Base-by-base conservation (phyloP, 1,140 invertebrate species). In the Theocolax elegans region DNA sequence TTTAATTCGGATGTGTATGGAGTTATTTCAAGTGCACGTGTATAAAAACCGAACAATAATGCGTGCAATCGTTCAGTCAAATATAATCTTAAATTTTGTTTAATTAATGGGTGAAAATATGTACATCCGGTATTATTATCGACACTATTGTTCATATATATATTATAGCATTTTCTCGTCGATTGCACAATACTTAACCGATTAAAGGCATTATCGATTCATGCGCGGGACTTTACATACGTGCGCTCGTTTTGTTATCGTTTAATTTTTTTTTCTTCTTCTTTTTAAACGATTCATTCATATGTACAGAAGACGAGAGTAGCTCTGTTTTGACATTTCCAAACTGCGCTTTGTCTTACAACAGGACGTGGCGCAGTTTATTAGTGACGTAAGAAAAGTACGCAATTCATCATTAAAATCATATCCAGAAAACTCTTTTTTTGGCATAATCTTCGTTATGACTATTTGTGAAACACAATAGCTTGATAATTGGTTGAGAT, bases 251-350 rank as follows among this genome's bases (percentile, higher is more conserved):
- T 35, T 70, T 44, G 60, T 75, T 77, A 77, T 77, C 74, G 62
- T 63, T 3, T 10, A 38, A 42, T 75, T 75, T 74, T 78, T 74
- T 72, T 67, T 67, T 67, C 71, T 68, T 60, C 68, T 70, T 73
- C 73, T n/a, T n/a, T n/a, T n/a, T n/a, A n/a, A n/a, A n/a, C 59
- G 66, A 59, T 71, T 75, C 65, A 74, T 75, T 78, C 72, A 67
- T 63, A 46, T 38, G 44, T 64, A n/a, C n/a, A n/a, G n/a, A n/a
- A n/a, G n/a, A n/a, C 67, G 48, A 64, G 44, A 65, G 25, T n/a
- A 23, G 54, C 48, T 51, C n/a, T 77, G 74, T 79, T 80, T 79
- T 77, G 75, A 80, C 72, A 77, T 74, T 78, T 76, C 3, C n/a
- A 15, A 53, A 42, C 1, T 40, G 48, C 74, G 73, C 76, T 79